A percentile compares a stretch with the other conserved stretches of the same genome.
These are phyloP conservation scores for Psilopsiagon aurifrons DNA, from an alignment of 2,113 vertebrate genomes.

Conservation along the genomic window DNA sequence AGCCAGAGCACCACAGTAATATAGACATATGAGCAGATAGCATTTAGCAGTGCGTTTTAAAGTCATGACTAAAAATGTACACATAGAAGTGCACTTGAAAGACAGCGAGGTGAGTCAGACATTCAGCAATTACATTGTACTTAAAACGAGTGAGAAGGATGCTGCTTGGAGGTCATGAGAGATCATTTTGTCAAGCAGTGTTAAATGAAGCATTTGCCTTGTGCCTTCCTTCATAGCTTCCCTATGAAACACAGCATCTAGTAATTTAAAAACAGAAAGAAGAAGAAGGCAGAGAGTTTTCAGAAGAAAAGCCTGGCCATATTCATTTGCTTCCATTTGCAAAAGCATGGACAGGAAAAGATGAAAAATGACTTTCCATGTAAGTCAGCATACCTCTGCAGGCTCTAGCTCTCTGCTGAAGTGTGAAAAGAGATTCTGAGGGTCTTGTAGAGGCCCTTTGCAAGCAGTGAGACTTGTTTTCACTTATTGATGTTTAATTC, in stretches of 20 bases:
- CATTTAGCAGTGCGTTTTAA: background rate
- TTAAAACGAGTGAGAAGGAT: conserved; percentile 39
- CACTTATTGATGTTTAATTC: background rate
- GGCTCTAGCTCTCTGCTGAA: background rate
- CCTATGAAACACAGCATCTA: background rate
- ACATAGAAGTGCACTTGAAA: conserved; percentile 26
- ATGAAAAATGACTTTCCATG: background rate
- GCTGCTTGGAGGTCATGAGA: conserved; percentile 39
- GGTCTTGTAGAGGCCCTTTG: background rate
- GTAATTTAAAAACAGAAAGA: conserved; percentile 32
- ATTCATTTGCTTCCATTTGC: background rate
- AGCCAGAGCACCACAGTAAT: background rate
- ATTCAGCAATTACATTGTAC: conserved; percentile 33
- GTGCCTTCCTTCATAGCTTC: background rate
- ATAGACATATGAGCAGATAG: background rate
- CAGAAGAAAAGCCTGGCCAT: background rate
- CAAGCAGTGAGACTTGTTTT: background rate
- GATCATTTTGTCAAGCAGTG: conserved; percentile 29
- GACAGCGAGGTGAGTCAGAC: background rate
- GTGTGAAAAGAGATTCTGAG: background rate
- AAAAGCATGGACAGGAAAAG: background rate
- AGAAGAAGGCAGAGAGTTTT: background rate
- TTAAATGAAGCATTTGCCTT: conserved; percentile 47
- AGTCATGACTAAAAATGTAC: conserved; percentile 25
- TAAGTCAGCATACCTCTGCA: background rate